Evolutionary conservation across 2,797 vertebrate genomes (phyloP).

Genomic region (Hybognathus amarus): DNA sequence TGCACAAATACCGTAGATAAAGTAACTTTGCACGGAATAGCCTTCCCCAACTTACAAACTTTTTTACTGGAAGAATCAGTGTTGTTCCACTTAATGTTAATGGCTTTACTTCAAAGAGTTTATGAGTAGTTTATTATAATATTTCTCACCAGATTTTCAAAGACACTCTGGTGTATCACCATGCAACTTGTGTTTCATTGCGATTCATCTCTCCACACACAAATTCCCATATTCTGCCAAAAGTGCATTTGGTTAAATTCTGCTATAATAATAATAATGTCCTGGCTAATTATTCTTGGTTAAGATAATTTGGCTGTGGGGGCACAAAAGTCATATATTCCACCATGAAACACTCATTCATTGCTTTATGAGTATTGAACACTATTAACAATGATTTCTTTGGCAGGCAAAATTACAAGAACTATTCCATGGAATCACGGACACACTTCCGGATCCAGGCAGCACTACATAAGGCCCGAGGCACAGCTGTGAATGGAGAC

Average conservation of each 20-base stretch:
- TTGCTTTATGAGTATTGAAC: background rate
- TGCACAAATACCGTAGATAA: too few species aligned
- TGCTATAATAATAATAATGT: too few species aligned
- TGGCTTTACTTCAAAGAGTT: background rate
- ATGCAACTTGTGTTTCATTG: too few species aligned
- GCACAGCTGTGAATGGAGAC: constrained; percentile 77
- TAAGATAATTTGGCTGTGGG: background rate
- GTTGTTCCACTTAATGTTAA: background rate
- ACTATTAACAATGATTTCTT: background rate
- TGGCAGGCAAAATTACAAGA: constrained; percentile 95
- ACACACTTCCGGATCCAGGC: constrained; percentile 99
- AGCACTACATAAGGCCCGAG: constrained; percentile 90
- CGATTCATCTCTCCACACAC: too few species aligned
- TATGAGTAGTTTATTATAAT: background rate
- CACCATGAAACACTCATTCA: background rate
- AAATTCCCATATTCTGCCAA: background rate
- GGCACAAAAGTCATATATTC: background rate
- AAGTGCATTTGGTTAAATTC: too few species aligned
- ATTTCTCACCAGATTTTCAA: too few species aligned
- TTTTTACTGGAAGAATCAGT: background rate
- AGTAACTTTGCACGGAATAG: too few species aligned
- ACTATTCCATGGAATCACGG: constrained; percentile 99
- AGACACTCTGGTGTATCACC: too few species aligned
- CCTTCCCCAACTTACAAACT: background rate
- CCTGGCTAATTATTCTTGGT: too few species aligned